Base-by-base conservation (phyloP, 2,888 invertebrate genomes). In the Cactoblastis cactorum region DNA sequence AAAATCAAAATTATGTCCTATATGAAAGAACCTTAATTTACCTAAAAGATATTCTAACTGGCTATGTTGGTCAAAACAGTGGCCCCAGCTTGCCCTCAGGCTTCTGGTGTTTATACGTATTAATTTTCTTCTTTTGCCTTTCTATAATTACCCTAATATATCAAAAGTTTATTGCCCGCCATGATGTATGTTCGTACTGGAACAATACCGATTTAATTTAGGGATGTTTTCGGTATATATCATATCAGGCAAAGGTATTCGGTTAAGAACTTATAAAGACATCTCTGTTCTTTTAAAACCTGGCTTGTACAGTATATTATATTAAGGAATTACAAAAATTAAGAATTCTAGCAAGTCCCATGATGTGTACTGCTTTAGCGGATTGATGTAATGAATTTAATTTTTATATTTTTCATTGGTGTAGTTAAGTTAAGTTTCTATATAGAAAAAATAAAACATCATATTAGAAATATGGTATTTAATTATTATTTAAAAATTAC, bases 51-150 rank as follows among this genome's bases (percentile, higher is more conserved):
- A 63, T 69, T 69, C 67, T 74, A 74, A 83, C 79, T 74, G 71
- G 5, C 73, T n/a, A n/a, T n/a, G n/a, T n/a, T n/a, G 75, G 65
- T 64, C 71, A 71, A 74, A 81, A 86, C 84, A 80, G 87, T 88
- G 88, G 88, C 86, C 86, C 80, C 82, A 78, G 62, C 56, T 72
- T 62, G 45, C 72, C 88, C 74, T 17, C 48, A 35, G 77, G 83
- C 81, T 62, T 71, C 66, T 69, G 69, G 78, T 78, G 80, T 80
- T 79, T 63, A 73, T 74, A 72, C 75, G 70, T 70, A 72, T 77
- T 74, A 71, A 67, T 74, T 77, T 75, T 73, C 71, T 74, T 64
- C 61, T 69, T 77, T 71, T 74, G 55, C 61, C 71, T 75, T 77
- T 76, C 74, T 77, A 74, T 81, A 83, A 84, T 77, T 77, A 71